Conservation (phyloP, 1,140 invertebrate genomes). For the Arion vulgaris region DNA sequence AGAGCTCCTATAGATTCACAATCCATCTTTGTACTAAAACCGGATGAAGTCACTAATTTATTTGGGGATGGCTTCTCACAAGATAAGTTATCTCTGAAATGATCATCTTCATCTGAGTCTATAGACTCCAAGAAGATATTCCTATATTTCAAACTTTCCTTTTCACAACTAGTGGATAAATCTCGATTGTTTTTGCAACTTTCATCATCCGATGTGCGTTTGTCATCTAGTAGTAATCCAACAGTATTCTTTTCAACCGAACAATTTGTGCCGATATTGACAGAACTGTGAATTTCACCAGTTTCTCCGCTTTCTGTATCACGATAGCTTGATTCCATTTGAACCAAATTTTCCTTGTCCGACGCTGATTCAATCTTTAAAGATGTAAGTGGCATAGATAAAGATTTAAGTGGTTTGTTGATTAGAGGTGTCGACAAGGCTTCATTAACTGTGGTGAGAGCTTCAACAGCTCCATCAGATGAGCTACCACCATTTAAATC, state of each 20-base stretch:
- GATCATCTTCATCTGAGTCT: constrained; percentile 28
- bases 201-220: constrained; percentile 23
- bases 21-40: neutral
- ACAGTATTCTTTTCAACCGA: neutral
- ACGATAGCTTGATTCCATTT: constrained; percentile 34
- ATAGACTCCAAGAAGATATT: constrained; percentile 35
- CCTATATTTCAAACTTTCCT: neutral
- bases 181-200: constrained; percentile 26
- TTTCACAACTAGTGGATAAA: constrained; percentile 19
- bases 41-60: neutral
- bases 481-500: neutral
- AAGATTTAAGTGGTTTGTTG: neutral
- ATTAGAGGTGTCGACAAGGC: neutral
- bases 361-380: constrained; percentile 46
- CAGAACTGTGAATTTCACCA: constrained; percentile 46
- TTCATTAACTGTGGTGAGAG: too few relatives aligned
- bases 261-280: neutral
- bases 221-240: neutral
- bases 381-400: neutral
- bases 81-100: neutral
- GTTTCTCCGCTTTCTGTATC: constrained; percentile 34
- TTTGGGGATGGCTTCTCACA: neutral
- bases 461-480: neutral
- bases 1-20: constrained; percentile 31
- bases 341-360: constrained; percentile 47